These are phyloP conservation scores for Drosophila kohkoa DNA, from an alignment of 1,140 invertebrate genomes.

Conservation along the genomic window DNA sequence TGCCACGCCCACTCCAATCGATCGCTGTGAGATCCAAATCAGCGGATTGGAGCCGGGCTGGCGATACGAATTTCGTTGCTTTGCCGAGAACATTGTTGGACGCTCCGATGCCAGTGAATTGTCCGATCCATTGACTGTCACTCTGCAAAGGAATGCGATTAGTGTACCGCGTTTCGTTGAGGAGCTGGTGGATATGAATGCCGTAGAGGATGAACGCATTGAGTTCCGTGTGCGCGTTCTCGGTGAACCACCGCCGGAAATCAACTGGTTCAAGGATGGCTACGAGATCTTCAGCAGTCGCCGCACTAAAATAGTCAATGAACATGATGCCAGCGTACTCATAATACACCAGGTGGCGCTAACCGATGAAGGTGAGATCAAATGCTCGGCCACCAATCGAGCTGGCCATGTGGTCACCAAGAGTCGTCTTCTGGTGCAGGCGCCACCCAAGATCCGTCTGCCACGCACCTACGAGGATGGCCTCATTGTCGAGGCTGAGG, in stretches of 20 bases:
- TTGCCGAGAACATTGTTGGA: slow-evolving; percentile 94
- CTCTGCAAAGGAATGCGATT: slow-evolving; percentile 88
- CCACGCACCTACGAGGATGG: slow-evolving; percentile 94
- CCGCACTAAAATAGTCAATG: slow-evolving; percentile 91
- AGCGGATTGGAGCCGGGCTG: slow-evolving; percentile 93
- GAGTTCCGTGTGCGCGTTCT: slow-evolving; percentile 93
- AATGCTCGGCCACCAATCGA: slow-evolving; percentile 94
- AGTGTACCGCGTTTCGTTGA: slow-evolving; percentile 89
- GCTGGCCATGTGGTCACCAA: slow-evolving; percentile 91
- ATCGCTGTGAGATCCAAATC: slow-evolving; percentile 89
- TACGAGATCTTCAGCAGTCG: slow-evolving; percentile 94
- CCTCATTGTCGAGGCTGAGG: slow-evolving; percentile 94
- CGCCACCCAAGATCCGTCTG: slow-evolving; percentile 91
- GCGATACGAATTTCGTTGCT: slow-evolving; percentile 95
- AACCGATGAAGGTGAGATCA: slow-evolving; percentile 94
- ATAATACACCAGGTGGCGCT: slow-evolving; percentile 92
- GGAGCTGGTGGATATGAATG: slow-evolving; percentile 88
- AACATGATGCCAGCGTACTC: slow-evolving; percentile 91
- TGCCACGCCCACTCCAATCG: slow-evolving; percentile 89
- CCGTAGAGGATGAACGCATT: slow-evolving; percentile 92
- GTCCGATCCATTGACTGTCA: slow-evolving; percentile 92
- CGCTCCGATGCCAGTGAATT: slow-evolving; percentile 91
- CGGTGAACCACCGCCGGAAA: slow-evolving; percentile 93
- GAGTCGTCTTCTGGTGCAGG: slow-evolving; percentile 91
- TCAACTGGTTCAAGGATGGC: slow-evolving; percentile 97